Base-by-base conservation (phyloP, 2,113 vertebrate species). In the Hippopotamus amphibius region DNA sequence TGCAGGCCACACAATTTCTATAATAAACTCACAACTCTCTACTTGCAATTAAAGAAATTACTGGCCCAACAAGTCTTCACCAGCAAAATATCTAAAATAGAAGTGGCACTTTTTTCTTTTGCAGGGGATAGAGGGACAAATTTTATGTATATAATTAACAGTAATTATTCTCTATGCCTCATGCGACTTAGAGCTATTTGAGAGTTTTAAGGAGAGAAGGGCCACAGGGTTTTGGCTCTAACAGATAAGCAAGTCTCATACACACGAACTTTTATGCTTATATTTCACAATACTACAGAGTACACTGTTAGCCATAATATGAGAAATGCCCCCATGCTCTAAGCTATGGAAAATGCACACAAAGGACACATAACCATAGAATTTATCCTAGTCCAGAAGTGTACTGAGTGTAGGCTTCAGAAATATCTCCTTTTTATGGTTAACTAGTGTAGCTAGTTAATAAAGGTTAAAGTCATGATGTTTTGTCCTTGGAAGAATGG, bases 31-130 rank as follows among this genome's bases (percentile, higher is more conserved):
- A 90, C 15, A 76, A 90, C 37, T 83, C 22, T 89, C 66, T 83
- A 79, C 43, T 81, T 96, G 87, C 28, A 96, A 74, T 68, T 96
- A 86, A 86, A 95, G 37, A 96, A 90, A 92, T 74, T 71, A 89
- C 3, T 81, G 30, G 79, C 59, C 53, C 24, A 93, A 80, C 53
- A 71, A 87, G 48, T 68, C 69, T 77, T 95, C 24, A 92, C 55
- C 57, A 84, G 53, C 50, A 85, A 95, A 93, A 88, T 72, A 55
- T 94, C 69, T 95, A 90, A 96, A 95, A 90, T 50, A 83, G n/a
- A 90, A 84, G 17, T 17, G 14, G 6, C n/a, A 41, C 59, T 63
- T 17, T 33, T 5, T 5, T 24, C 16, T 74, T 69, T 72, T 59
- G 6, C 30, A 82, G 33, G 43, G 71, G 43, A 46, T 6, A 71